Base-by-base conservation (phyloP, 1,140 invertebrate species). In the Trichomalopsis sarcophagae region DNA sequence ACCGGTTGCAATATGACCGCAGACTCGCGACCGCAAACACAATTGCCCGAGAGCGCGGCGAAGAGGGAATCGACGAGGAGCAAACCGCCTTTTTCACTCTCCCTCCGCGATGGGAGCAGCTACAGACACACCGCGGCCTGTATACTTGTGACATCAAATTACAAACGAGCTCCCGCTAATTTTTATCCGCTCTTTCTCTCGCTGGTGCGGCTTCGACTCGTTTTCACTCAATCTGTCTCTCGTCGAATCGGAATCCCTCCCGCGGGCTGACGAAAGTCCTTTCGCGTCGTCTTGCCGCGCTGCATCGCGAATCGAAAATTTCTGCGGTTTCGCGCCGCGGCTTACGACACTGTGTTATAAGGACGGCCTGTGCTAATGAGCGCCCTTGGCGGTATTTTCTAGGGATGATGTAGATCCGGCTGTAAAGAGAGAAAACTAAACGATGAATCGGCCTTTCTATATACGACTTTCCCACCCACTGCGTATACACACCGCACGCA, bases 391-490 rank as follows among this genome's bases (percentile, higher is more conserved):
- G 33, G 3, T 36, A 5, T 36, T 36, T 36, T 36, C 33, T 23
- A 10, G 36, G 36, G 71, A 81, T 81, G 17, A 81, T 36, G 33
- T 81, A 71, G 79, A 81, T 71, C 73, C 40, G 79, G 40, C 44
- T 47, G 33, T 36, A 36, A 36, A 36, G 5, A 27, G 27, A 27
- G 78, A 78, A 86, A 44, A 44, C 5, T 44, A 0, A 44, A 82
- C 44, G 75, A 86, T 1, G 27, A 86, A 80, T 83, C 81, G 40
- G 78, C 76, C 85, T 86, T 83, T 83, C 85, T 86, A 86, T 23
- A 7, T 21, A n/a, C 50, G 30, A 76, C 81, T 76, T 82, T 82
- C 81, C 81, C 81, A 82, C 73, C 81, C 73, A 76, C 73, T n/a
- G 14, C 9, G 40, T 14, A n/a, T 44, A 44, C 33, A 36, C 4